These are phyloP conservation scores for Entelurus aequoreus DNA, from an alignment of 2,113 vertebrate species.

Conservation along the genomic window DNA sequence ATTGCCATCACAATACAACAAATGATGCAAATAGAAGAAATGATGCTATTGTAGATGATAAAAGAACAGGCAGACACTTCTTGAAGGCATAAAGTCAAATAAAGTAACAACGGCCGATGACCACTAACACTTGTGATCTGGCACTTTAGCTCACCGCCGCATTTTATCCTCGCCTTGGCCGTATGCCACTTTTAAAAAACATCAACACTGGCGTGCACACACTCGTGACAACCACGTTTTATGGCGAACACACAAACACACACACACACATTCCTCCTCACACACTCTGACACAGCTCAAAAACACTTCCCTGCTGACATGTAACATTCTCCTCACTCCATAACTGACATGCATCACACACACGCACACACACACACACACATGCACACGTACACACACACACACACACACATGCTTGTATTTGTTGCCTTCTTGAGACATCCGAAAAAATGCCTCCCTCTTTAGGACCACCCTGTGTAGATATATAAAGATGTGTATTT, in stretches of 20 bases:
- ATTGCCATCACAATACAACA: not conserved
- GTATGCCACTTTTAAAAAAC: slow-evolving; percentile 53
- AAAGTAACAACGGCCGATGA: not conserved
- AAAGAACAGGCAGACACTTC: too few relatives aligned
- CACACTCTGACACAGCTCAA: slow-evolving; percentile 65
- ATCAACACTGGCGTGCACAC: slow-evolving; percentile 64
- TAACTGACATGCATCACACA: slow-evolving; percentile 69
- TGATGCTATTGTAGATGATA: not conserved
- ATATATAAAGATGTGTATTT: too few relatives aligned
- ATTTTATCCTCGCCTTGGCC: slow-evolving; percentile 20
- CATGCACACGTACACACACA: slow-evolving; percentile 43
- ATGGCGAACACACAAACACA: slow-evolving; percentile 60
- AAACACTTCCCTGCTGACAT: slow-evolving; percentile 62
- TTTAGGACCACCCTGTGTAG: too few relatives aligned
- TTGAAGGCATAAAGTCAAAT: too few relatives aligned
- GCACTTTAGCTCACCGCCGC: slow-evolving; percentile 35
- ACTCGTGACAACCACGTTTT: slow-evolving; percentile 63
- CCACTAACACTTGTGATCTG: slow-evolving; percentile 12
- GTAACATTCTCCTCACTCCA: slow-evolving; percentile 66
- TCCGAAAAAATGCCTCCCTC: too few relatives aligned
- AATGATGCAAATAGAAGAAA: not conserved
- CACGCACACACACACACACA: slow-evolving; percentile 53
- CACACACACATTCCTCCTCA: slow-evolving; percentile 38
- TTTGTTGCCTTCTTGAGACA: too few relatives aligned
- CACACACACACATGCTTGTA: too few relatives aligned